A percentile compares a stretch with the other conserved stretches of the same genome.
Conservation (phyloP, 1,140 invertebrate species). For the Sycophila sp. region DNA sequence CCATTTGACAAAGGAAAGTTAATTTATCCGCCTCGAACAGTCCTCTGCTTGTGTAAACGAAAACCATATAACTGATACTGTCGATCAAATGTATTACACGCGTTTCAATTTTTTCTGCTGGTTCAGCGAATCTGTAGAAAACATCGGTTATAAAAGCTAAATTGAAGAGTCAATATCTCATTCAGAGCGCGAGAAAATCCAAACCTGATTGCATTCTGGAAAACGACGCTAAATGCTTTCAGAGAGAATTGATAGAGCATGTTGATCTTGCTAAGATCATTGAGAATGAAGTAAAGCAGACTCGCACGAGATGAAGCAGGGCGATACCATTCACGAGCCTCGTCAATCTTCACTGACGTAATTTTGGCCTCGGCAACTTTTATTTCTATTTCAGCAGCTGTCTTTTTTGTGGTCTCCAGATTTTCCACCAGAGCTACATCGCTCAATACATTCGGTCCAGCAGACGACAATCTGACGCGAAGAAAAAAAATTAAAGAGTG, state of each 20-base stretch:
- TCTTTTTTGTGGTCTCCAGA: slow-evolving; percentile 92
- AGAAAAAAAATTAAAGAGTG: slow-evolving; percentile 3
- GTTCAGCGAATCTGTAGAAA: slow-evolving; percentile 66
- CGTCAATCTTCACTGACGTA: slow-evolving; percentile 89
- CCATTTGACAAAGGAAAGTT: slow-evolving; percentile 90
- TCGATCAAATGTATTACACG: slow-evolving; percentile 86
- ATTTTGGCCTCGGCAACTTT: slow-evolving; percentile 87
- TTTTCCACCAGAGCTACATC: slow-evolving; percentile 92
- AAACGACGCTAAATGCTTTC: slow-evolving; percentile 93
- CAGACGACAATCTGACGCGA: slow-evolving; percentile 77
- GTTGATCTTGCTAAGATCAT: slow-evolving; percentile 93
- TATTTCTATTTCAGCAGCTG: slow-evolving; percentile 88
- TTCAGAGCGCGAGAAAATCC: not conserved
- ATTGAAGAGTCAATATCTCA: not conserved
- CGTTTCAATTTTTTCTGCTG: slow-evolving; percentile 74
- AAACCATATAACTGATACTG: slow-evolving; percentile 87
- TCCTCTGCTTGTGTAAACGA: slow-evolving; percentile 88
- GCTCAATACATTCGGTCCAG: slow-evolving; percentile 89
- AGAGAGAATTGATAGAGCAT: slow-evolving; percentile 97
- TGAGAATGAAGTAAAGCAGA: slow-evolving; percentile 93
- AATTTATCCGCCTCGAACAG: slow-evolving; percentile 94
- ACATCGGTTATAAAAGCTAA: not conserved
- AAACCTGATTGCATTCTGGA: slow-evolving; percentile 83
- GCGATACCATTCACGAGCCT: slow-evolving; percentile 89
- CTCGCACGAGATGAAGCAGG: slow-evolving; percentile 87